Conservation (phyloP, 2,113 vertebrate genomes). For the Sebastes schlegelii region DNA sequence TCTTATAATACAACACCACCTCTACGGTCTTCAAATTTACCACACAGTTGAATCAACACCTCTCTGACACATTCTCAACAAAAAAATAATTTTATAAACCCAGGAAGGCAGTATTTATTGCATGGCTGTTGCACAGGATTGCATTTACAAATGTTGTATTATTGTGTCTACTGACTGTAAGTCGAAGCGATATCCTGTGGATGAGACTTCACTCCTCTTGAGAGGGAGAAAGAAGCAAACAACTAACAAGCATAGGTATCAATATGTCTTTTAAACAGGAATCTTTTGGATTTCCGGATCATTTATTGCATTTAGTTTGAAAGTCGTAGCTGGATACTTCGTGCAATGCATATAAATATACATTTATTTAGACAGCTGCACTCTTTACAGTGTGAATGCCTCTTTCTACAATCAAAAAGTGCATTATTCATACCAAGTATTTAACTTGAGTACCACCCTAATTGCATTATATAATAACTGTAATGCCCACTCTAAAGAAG, state of each 20-base stretch:
- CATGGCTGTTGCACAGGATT: conserved; percentile 44
- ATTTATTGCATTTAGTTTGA: conserved; percentile 17
- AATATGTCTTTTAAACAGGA: conserved; percentile 14
- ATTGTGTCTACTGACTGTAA: conserved; percentile 27
- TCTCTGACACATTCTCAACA: conserved; percentile 15
- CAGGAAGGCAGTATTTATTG: conserved; percentile 22
- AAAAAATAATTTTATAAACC: not conserved
- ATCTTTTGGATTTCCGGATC: conserved; percentile 10
- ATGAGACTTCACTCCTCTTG: conserved; percentile 10
- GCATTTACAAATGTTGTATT: conserved; percentile 29
- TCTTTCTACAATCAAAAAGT: not conserved
- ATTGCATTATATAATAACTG: not conserved
- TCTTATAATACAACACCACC: not conserved
- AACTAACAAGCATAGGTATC: conserved; percentile 13
- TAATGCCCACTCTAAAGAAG: not conserved
- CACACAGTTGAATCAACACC: conserved; percentile 2
- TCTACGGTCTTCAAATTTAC: not conserved
- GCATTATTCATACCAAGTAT: not conserved
- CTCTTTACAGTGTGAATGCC: not conserved
- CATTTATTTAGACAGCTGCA: not conserved
- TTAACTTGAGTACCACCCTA: not conserved
- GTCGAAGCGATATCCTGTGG: conserved; percentile 9
- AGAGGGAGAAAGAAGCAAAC: not conserved
- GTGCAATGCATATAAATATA: not conserved
- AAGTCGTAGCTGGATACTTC: not conserved